Evolutionary conservation across 2,888 invertebrate genomes (phyloP), one percentile per base, ranked within the genome.

Genomic region (Nemapogon koenigi): DNA sequence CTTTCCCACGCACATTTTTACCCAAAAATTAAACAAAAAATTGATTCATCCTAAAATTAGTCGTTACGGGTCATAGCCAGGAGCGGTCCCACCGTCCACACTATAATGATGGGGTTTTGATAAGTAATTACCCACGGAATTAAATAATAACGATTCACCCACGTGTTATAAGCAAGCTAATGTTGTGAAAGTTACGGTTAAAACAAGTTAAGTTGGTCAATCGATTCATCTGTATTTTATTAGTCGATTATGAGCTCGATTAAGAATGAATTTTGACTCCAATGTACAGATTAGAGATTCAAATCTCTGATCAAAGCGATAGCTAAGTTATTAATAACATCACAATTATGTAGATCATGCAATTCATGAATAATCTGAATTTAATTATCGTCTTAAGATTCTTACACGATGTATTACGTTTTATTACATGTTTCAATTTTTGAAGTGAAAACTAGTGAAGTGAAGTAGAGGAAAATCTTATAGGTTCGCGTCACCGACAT

Each of bases 101-200:
- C 57, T 55, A 57, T 72, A 70, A 73, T 71, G 67, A 75, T 72
- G 70, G 63, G 62, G 60, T 71, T 69, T 66, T 61, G 33, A 33
- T 33, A 50, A 55, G 62, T 59, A 68, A 73, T 71, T 70, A 69
- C 55, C 25, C 28, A 27, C 11, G 14, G 14, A 6, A 11, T 35
- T 14, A 26, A 35, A 18, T 35, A 16, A 33, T 33, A 51, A 53
- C 50, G 48, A 55, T 55, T 52, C 49, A 33, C 33, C 33, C 33
- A 33, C 33, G 33, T 33, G 33, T 33, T 19, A n/a, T n/a, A 19
- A 19, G 33, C 33, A 13, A 19, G 30, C 18, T 25, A 29, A 37
- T 17, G 19, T 19, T 25, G 26, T 26, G 26, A 36, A 36, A 27
- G 33, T 33, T 33, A 16, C 33, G 19, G 33, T 19, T 16, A 55